Base-by-base conservation (phyloP, 2,113 vertebrate genomes). In the Glareola pratincola region DNA sequence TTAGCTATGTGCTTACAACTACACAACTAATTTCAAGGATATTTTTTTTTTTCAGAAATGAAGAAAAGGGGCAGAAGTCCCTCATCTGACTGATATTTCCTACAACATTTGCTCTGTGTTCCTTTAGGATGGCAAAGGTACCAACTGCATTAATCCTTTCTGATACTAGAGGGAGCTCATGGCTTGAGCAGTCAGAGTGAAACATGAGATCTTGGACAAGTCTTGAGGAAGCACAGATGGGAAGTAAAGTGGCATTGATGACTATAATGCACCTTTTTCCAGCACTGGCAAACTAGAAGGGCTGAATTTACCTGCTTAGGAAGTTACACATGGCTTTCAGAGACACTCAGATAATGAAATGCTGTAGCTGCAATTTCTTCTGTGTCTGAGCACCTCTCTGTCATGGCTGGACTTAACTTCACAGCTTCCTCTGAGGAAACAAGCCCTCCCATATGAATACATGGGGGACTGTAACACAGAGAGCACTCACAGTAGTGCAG, bases 81-180 rank as follows among this genome's bases (percentile, higher is more conserved):
- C 26, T 59, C 3, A 14, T 67, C 41, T 85, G 69, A 6, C 17
- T 79, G 45, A 5, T 83, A 30, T 0, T 79, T 72, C 8, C 3
- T 50, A 2, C 5, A 36, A 18, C 15, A 6, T 77, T 74, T 90
- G 10, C 17, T 57, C 32, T 83, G 18, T 23, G 2, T 56, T 72
- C 19, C 19, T 39, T 89, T 20, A 78, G 39, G 21, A 56, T 51
- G 20, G 47, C 43, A 37, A 30, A 77, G 13, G 37, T 86, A 41
- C 29, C 23, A 64, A 45, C 41, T 95, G 96, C 87, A 76, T 76
- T 95, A 91, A 95, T 85, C 34, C 21, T 73, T 76, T 87, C 76
- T 23, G 48, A 36, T 92, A 80, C 95, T 95, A 97, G 97, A 91
- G 94, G 97, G 97, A 90, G 96, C 97, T 91, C 95, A 8, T 62